Evolutionary conservation across 2,113 vertebrate species (phyloP), one percentile per base, ranked within the genome.

Genomic region (Anser brachyrhynchus): DNA sequence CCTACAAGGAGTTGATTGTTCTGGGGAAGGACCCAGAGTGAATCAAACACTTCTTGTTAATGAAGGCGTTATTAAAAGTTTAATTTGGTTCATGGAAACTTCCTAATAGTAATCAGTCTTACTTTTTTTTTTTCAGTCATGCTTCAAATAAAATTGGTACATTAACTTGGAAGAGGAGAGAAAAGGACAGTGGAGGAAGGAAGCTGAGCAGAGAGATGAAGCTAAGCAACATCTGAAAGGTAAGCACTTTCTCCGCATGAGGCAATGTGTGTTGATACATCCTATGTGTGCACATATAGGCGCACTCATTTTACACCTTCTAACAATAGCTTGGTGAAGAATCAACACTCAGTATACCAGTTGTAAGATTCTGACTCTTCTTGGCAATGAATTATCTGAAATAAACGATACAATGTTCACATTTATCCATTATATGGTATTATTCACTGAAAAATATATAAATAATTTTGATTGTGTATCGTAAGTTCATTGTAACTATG

Each of bases 221-320:
- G 70, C 28, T 62, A 13, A 21, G n/a, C 46, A n/a, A 23, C 35
- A 33, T 57, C 25, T 67, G 55, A 70, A 75, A 69, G 55, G 9
- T 22, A 7, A 15, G 29, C 9, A 6, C 25, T 69, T 54, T 61
- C 55, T 57, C 62, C 57, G n/a, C 19, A 31, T 35, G 16, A 49
- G n/a, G 39, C 20, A 49, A 23, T 4, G 7, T 33, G 19, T 26
- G 13, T 26, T 35, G 5, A 10, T 26, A 7, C 12, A 35, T 22
- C 19, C 28, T 55, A 11, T 33, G 57, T 5, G 1, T 16, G 49
- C 1, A 1, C 37, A 13, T 39, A 39, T n/a, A 35, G 21, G 31
- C 16, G 21, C 31, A 4, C n/a, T 13, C 25, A 28, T 49, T 71
- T 71, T 71, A 65, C 19, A 19, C 20, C 61, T 86, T 71, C 44